These are phyloP conservation scores for Leptodactylus fallax DNA, from an alignment of 2,797 vertebrate species.

Conservation along the genomic window DNA sequence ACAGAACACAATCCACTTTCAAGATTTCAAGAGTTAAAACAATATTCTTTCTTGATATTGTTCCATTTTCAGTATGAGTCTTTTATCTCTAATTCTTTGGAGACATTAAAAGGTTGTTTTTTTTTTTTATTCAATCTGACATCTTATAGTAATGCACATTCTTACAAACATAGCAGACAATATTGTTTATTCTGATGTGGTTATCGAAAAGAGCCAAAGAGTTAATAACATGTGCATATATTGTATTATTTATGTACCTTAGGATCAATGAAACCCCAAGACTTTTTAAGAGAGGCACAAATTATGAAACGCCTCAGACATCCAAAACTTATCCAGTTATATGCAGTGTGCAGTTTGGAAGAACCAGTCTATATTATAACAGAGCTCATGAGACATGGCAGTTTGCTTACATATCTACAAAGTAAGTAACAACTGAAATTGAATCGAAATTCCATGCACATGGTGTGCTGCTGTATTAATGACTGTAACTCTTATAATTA, in stretches of 20 bases:
- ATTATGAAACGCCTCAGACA: constrained; percentile 94
- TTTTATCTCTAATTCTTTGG: no score
- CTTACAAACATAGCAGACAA: constrained; percentile 66
- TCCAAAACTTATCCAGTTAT: constrained; percentile 93
- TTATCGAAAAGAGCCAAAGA: constrained; percentile 61
- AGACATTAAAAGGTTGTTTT: no score
- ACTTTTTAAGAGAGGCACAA: constrained; percentile 94
- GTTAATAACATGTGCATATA: constrained; percentile 69
- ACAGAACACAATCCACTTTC: no score
- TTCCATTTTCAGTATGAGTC: no score
- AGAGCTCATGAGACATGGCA: constrained; percentile 94
- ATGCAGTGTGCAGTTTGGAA: constrained; percentile 92
- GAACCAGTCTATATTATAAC: constrained; percentile 98
- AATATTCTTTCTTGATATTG: no score
- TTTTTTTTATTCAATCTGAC: neutral
- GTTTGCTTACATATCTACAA: constrained; percentile 89
- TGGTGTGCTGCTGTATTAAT: no score
- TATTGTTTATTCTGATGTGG: constrained; percentile 68
- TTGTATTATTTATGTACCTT: constrained; percentile 71
- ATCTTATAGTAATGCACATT: constrained; percentile 67
- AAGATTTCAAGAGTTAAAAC: no score
- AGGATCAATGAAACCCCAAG: constrained; percentile 91
- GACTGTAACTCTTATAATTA: no score
- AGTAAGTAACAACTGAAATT: constrained; percentile 79
- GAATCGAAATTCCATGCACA: neutral